Evolutionary conservation across 2,113 vertebrate genomes (phyloP).

Genomic region (Melanotaenia duboulayi): DNA sequence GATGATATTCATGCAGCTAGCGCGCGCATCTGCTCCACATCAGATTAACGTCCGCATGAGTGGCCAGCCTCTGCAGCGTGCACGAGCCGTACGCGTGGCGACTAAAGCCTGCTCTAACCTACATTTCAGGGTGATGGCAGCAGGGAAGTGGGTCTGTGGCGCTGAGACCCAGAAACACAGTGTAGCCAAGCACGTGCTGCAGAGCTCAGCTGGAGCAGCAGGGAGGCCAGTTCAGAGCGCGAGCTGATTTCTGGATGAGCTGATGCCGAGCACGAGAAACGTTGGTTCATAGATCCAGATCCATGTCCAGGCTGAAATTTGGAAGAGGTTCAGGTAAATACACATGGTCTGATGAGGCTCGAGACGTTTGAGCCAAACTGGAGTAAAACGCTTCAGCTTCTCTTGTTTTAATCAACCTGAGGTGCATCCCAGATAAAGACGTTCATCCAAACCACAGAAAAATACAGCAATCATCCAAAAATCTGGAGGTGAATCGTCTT

Average conservation of each 20-base stretch:
- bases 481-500: too few relatives aligned
- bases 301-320: neutral
- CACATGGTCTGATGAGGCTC: constrained; percentile 3
- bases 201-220: constrained; percentile 35
- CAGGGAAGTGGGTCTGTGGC: constrained; percentile 59
- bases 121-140: constrained; percentile 52
- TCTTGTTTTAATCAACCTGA: too few relatives aligned
- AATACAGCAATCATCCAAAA: too few relatives aligned
- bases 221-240: neutral
- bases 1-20: constrained; percentile 7
- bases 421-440: too few relatives aligned
- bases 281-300: neutral
- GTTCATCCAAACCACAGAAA: too few relatives aligned
- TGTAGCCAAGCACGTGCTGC: constrained; percentile 51
- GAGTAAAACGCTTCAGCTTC: too few relatives aligned
- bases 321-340: neutral
- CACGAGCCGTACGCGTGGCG: constrained; percentile 4
- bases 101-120: constrained; percentile 68
- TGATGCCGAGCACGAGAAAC: neutral
- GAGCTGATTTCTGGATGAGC: neutral
- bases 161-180: constrained; percentile 35
- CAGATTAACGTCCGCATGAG: constrained; percentile 39
- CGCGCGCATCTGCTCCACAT: neutral
- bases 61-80: constrained; percentile 7
- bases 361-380: neutral